Conservation (phyloP, 1,140 invertebrate genomes). For the Harpegnathos saltator region DNA sequence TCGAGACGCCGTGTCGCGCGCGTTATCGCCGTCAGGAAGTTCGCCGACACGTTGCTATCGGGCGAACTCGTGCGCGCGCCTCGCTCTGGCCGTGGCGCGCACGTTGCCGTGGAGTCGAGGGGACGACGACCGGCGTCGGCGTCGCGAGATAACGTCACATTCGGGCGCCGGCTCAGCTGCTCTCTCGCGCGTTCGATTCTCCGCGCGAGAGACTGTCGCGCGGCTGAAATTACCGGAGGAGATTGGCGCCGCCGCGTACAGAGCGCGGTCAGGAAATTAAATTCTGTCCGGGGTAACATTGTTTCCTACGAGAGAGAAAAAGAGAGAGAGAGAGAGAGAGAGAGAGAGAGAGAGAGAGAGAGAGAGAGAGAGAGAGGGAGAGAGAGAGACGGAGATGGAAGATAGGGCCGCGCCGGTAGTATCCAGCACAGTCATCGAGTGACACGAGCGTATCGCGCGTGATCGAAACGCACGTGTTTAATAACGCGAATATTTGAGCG, state of each 20-base stretch:
- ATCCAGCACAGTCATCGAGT: background rate
- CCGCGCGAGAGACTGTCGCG: conserved; percentile 43
- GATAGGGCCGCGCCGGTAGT: background rate
- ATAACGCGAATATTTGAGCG: background rate
- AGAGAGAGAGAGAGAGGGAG: conserved; percentile 5
- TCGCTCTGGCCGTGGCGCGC: conserved; percentile 23
- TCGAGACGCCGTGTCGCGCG: conserved; percentile 35
- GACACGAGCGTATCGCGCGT: conserved; percentile 50
- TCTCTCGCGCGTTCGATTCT: conserved; percentile 41
- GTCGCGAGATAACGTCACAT: conserved; percentile 82
- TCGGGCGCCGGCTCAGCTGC: conserved; percentile 77
- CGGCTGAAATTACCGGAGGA: conserved; percentile 52
- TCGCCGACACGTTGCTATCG: conserved; percentile 51
- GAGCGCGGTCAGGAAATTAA: conserved; percentile 79
- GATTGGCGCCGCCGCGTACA: conserved; percentile 40
- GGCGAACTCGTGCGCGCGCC: conserved; percentile 26
- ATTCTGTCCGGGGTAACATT: conserved; percentile 74
- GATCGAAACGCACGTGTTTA: conserved; percentile 26
- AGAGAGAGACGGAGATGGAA: conserved; percentile 17
- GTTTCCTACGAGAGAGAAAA: conserved; percentile 69
- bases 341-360: conserved; percentile 52
- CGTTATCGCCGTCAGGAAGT: conserved; percentile 59
- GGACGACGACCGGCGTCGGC: conserved; percentile 68
- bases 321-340: conserved; percentile 12
- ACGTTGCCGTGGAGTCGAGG: conserved; percentile 40